phyloP scores from a whole-genome alignment of 1,140 invertebrate genomes.

The Zaprionus vittiger region DNA sequence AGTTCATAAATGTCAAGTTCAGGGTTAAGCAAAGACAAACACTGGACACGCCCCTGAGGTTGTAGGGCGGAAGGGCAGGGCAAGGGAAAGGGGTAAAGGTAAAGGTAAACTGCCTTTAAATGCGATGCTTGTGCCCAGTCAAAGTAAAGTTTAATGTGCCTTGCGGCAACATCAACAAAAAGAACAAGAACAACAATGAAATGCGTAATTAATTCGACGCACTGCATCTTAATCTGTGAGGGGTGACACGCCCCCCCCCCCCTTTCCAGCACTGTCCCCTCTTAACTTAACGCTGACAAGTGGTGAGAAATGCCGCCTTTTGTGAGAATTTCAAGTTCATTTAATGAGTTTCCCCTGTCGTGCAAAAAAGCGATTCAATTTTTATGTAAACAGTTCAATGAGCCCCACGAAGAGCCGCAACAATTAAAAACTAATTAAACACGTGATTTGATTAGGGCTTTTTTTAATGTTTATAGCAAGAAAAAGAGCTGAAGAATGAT shows the following conservation, averaged over 20 bases:
- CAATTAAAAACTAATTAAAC: slow-evolving; percentile 72
- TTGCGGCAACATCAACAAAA: background rate
- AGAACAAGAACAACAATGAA: slow-evolving; percentile 45
- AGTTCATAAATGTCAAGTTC: slow-evolving; percentile 79
- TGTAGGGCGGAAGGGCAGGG: background rate
- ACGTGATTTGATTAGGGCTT: slow-evolving; percentile 52
- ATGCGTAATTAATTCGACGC: slow-evolving; percentile 71
- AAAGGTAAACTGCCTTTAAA: background rate
- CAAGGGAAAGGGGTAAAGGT: background rate
- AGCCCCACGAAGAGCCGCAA: slow-evolving; percentile 29
- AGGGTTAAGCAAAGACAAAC: slow-evolving; percentile 57
- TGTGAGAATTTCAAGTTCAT: slow-evolving; percentile 61
- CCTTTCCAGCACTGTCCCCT: background rate
- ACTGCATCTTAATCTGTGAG: slow-evolving; percentile 62
- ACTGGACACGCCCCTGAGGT: slow-evolving; percentile 1
- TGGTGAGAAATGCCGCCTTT: slow-evolving; percentile 48
- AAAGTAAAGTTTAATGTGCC: slow-evolving; percentile 37
- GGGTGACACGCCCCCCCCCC: slow-evolving; percentile 19
- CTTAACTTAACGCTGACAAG: slow-evolving; percentile 23
- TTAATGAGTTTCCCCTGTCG: slow-evolving; percentile 57
- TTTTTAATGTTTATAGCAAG: slow-evolving; percentile 12
- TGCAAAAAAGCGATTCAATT: slow-evolving; percentile 61
- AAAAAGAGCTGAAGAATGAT: background rate
- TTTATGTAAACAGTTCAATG: slow-evolving; percentile 69
- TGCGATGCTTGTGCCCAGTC: background rate